Evolutionary conservation across 2,888 invertebrate species (phyloP).

Genomic region (Corbicula japonica): DNA sequence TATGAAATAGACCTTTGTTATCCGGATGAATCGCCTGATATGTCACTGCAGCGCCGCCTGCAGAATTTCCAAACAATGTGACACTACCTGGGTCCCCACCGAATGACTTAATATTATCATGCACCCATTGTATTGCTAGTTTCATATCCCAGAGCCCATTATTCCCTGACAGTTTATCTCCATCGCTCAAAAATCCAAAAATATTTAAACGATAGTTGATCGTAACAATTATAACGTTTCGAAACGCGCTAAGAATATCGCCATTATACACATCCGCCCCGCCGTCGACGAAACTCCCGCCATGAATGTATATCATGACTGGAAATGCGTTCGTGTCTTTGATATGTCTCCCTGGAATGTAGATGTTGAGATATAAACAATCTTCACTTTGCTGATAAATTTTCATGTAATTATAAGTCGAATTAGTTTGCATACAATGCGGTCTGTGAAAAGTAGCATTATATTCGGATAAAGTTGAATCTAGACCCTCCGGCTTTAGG

Average conservation of each 20-base stretch:
- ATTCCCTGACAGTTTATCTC: conserved; percentile 88
- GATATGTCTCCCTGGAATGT: conserved; percentile 90
- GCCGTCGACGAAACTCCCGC: conserved; percentile 97
- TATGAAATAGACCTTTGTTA: not conserved
- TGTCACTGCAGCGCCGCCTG: not conserved
- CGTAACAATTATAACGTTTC: conserved; percentile 97
- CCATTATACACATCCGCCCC: conserved; percentile 89
- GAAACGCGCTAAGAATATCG: conserved; percentile 93
- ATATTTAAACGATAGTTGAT: conserved; percentile 97
- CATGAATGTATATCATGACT: conserved; percentile 96
- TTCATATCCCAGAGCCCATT: conserved; percentile 2
- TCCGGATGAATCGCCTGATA: conserved; percentile 2
- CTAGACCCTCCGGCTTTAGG: conserved; percentile 31
- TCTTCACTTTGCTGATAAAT: conserved; percentile 92
- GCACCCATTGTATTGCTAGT: not conserved
- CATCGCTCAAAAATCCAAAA: conserved; percentile 95
- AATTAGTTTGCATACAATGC: conserved; percentile 48
- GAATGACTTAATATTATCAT: conserved; percentile 7
- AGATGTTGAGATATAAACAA: conserved; percentile 97
- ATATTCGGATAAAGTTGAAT: conserved; percentile 10
- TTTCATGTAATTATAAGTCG: conserved; percentile 5
- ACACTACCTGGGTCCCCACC: not conserved
- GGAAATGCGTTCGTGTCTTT: conserved; percentile 87
- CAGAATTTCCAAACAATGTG: conserved; percentile 27
- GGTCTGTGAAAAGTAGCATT: conserved; percentile 55